Conservation (phyloP, 2,113 vertebrate species). For the Microcebus tavaratra region DNA sequence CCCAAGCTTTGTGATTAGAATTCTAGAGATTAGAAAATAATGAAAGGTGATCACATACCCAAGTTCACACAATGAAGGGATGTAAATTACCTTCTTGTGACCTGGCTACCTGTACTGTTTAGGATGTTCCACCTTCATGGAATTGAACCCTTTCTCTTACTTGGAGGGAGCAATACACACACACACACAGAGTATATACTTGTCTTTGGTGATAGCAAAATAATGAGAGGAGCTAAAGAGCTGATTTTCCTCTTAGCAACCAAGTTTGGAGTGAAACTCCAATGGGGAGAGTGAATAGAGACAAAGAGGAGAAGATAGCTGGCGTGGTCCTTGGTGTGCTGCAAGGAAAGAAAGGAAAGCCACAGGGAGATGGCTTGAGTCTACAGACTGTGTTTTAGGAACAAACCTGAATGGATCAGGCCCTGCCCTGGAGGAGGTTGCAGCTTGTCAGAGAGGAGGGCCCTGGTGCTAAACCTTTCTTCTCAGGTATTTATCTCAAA, state of each 20-base stretch:
- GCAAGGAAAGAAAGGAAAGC: background rate
- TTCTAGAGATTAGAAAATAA: constrained; percentile 31
- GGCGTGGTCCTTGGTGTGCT: background rate
- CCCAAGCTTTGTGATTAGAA: background rate
- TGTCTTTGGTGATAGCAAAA: background rate
- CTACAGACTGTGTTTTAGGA: background rate
- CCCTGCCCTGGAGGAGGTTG: background rate
- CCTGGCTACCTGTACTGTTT: background rate
- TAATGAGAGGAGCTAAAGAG: background rate
- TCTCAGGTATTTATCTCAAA: background rate
- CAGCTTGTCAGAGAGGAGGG: background rate
- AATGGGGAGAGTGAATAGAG: background rate
- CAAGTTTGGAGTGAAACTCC: background rate
- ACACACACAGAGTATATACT: too few species aligned
- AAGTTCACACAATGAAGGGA: background rate
- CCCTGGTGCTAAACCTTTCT: background rate
- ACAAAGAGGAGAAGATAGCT: background rate
- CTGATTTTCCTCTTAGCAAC: background rate
- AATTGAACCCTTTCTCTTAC: background rate
- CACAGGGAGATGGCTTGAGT: background rate
- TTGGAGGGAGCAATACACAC: background rate
- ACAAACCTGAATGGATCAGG: background rate
- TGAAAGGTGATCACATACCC: background rate
- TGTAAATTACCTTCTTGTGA: background rate
- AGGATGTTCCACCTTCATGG: background rate